Evolutionary conservation across 1,140 invertebrate genomes (phyloP), one percentile per base, ranked within the genome.

Genomic region (Drosophila navojoa): DNA sequence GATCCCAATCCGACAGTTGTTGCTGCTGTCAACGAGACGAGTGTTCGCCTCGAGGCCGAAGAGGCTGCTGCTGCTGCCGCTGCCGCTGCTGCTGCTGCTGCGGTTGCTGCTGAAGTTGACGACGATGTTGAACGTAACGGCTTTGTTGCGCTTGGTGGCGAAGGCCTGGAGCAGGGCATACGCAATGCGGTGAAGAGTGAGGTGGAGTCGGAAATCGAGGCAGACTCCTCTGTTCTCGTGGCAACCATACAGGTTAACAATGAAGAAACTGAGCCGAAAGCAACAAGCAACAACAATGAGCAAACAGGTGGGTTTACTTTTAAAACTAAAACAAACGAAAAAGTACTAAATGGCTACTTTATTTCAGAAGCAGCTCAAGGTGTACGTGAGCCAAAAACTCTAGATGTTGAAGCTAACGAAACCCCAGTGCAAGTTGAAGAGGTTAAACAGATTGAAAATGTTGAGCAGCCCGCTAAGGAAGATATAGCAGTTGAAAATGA

Each of bases 121-220:
- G 73, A 79, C 29, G 76, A 79, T 6, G 45, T 79, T 44, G 61
- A 55, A 11, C 55, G 47, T 25, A 67, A 57, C 11, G 64, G 67
- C 13, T 81, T 86, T 47, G 78, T 76, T 0, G 78, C 81, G 0
- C 47, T 79, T 25, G 77, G 67, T 2, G 76, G 61, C n/a, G 79
- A 54, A 16, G 81, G 62, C 0, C 50, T 86, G 16, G 82, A 86
- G 45, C 74, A 91, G 62, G 72, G 76, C 13, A 91, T 91, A 42
- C 80, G 76, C 0, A 79, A 86, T 59, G 86, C 77, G 1, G 81
- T 91, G 5, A 86, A 86, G 45, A 77, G 58, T 40, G 90, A 90
- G 57, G 73, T 91, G 29, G 90, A 91, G 44, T 45, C 59, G 16
- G 78, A 78, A 54, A 74, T 79, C 5, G 77, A 79, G 22, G 66